Evolutionary conservation across 2,797 vertebrate genomes (phyloP).

Genomic region (Pogoniulus pusillus): DNA sequence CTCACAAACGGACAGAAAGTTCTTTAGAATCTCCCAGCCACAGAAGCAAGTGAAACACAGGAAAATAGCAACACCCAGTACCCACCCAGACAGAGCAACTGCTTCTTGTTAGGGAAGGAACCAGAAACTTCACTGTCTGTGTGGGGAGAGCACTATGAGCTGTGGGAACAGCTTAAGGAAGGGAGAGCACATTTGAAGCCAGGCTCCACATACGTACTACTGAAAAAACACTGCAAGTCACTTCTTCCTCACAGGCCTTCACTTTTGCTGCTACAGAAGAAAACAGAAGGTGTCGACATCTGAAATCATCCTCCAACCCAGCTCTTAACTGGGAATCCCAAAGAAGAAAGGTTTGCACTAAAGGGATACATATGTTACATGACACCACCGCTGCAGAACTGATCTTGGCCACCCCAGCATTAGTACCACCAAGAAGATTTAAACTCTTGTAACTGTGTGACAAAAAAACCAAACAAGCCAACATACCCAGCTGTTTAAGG

Average conservation of each 20-base stretch:
- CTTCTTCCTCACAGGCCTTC: conserved; percentile 16
- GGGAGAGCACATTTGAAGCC: not conserved
- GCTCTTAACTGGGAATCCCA: not conserved
- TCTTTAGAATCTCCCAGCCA: not conserved
- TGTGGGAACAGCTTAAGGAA: not conserved
- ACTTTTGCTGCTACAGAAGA: not conserved
- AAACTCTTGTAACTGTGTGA: not conserved
- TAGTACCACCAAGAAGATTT: not conserved
- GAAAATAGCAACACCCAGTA: not conserved
- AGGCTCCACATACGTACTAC: not conserved
- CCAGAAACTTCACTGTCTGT: not conserved
- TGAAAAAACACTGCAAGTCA: not conserved
- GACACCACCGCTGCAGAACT: not conserved
- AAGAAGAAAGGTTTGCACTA: not conserved
- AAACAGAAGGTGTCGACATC: not conserved
- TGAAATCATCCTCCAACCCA: not conserved
- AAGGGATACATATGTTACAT: not conserved
- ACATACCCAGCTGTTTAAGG: not conserved
- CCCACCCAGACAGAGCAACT: not conserved
- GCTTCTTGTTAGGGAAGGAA: not conserved
- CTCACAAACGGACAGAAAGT: not conserved
- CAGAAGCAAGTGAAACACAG: not conserved
- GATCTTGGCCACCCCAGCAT: not conserved
- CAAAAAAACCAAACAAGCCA: not conserved
- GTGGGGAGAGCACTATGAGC: not conserved